A percentile compares a stretch with the other conserved stretches of the same genome.
Conservation (phyloP, 2,797 vertebrate species). For the Phoxinus dragarum region DNA sequence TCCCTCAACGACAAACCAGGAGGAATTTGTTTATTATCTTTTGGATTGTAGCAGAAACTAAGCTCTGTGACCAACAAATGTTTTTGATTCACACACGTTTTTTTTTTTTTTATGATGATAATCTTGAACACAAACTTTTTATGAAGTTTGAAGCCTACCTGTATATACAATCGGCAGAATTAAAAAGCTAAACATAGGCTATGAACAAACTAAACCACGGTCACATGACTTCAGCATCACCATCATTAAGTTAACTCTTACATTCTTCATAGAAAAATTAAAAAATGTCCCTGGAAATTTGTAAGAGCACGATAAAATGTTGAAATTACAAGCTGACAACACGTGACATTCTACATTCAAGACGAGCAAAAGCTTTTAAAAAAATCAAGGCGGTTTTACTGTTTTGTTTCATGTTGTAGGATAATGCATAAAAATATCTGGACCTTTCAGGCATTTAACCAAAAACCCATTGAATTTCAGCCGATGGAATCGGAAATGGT, state of each 20-base stretch:
- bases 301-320: no score
- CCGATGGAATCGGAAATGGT: background rate
- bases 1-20: background rate
- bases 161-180: background rate
- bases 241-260: no score
- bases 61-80: background rate
- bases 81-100: background rate
- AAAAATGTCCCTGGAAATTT: no score
- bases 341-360: background rate
- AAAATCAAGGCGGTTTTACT: background rate
- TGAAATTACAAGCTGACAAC: no score
- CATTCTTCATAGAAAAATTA: no score
- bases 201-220: background rate
- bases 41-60: background rate
- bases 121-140: no score
- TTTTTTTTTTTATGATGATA: no score
- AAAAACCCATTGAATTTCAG: background rate
- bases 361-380: background rate
- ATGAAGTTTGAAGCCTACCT: background rate
- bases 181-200: background rate
- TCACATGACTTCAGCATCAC: background rate
- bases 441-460: background rate
- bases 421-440: background rate
- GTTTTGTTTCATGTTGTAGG: background rate
- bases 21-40: background rate